Conservation (phyloP, 1,140 invertebrate species). For the Leptoteleia sp. region DNA sequence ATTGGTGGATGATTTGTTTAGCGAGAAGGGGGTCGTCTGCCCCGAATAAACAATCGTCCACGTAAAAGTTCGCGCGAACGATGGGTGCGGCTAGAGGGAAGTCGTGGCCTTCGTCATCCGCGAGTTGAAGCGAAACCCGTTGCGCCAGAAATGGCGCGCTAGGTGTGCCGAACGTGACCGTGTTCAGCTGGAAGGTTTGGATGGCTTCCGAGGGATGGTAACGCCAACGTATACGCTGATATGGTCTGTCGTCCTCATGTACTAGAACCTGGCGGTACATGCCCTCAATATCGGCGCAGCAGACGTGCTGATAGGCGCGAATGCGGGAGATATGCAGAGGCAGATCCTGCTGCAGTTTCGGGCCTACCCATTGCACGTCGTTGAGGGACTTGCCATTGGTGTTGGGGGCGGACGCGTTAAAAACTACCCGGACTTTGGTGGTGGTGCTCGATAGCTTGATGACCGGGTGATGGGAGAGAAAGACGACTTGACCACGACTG, state of each 20-base stretch:
- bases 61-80: background rate
- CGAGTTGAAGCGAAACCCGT: background rate
- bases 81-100: background rate
- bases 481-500: no score
- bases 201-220: background rate
- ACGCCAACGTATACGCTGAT: background rate
- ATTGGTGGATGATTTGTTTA: no score
- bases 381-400: background rate
- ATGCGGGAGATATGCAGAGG: background rate
- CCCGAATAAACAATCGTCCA: background rate
- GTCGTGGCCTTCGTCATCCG: background rate
- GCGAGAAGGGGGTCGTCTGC: no score
- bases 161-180: background rate
- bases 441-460: background rate
- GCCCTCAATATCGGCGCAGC: background rate
- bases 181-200: background rate
- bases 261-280: background rate
- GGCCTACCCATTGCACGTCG: slow-evolving; percentile 1
- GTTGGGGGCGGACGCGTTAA: slow-evolving; percentile 3
- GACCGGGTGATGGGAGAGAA: background rate
- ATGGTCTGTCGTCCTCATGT: background rate
- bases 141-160: background rate
- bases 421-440: background rate
- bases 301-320: background rate
- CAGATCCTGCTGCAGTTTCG: slow-evolving; percentile 1